Evolutionary conservation across 2,113 vertebrate species (phyloP), one percentile per base, ranked within the genome.

Genomic region (Dolichotis patagonum): DNA sequence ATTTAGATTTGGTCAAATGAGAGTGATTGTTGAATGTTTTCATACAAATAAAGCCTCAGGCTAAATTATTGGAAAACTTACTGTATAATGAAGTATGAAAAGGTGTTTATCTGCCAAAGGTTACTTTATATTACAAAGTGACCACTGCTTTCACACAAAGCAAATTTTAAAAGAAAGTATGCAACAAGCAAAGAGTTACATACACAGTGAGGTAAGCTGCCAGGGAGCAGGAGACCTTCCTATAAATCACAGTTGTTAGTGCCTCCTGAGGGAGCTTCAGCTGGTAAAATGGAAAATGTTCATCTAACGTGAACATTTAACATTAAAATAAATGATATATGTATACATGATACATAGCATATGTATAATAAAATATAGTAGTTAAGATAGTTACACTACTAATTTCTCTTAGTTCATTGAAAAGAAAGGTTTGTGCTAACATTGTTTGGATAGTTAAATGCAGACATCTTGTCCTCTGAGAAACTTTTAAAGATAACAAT

Each of bases 241-340:
- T 88, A 93, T 96, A 96, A 97, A 97, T 96, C 96, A 98, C 87
- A 0, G 62, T 24, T 19, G 3, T 28, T n/a, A 17, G 38, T 87
- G 49, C 85, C 92, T 84, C 62, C 93, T 91, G 63, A 88, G 3
- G n/a, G 56, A 49, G 52, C 85, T 73, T 88, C 88, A 62, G 82
- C 16, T 77, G 49, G 26, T 3, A 58, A 54, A 56, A 95, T 5
- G 32, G 81, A 0, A 9, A 97, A 75, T 38, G 19, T 56, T 17
- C 17, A 56, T 17, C 17, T 19, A 20, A 56, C 11, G 17, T 56
- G 54, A 56, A 17, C 19, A 17, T 17, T 17, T 56, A 56, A n/a
- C n/a, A n/a, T n/a, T n/a, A n/a, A 54, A 56, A 56, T 56, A 56
- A 56, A 17, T 5, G 5, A 56, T 56, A 56, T 54, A 54, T 54